Conservation (phyloP, 2,888 invertebrate species). For the Carabus problematicus region DNA sequence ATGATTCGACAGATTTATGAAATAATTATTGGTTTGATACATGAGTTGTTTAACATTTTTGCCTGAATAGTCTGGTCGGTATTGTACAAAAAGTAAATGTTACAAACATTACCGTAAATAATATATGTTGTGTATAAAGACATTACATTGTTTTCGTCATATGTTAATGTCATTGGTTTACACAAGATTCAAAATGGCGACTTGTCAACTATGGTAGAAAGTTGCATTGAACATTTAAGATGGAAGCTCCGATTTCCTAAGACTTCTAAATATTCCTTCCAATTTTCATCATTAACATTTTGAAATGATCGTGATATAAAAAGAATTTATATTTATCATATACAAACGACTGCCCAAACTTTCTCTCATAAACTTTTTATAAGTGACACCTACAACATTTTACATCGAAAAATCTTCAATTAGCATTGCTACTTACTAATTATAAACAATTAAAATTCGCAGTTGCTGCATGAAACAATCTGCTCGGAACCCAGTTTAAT, state of each 20-base stretch:
- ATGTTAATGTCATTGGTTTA: no score
- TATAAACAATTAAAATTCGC: not conserved
- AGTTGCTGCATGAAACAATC: not conserved
- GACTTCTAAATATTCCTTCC: not conserved
- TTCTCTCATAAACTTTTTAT: not conserved
- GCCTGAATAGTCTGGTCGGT: no score
- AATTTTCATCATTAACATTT: not conserved
- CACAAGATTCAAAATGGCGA: no score
- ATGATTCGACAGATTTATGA: no score
- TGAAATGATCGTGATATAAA: not conserved
- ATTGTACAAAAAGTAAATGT: no score
- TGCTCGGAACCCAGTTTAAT: not conserved
- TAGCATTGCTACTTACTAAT: conserved; percentile 7
- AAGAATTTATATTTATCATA: not conserved
- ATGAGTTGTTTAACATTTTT: no score
- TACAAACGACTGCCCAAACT: not conserved
- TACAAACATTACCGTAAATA: no score
- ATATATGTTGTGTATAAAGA: no score
- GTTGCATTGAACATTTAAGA: no score
- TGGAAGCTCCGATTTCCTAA: not conserved
- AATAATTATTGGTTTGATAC: no score
- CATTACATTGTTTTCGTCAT: no score
- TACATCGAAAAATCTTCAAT: not conserved
- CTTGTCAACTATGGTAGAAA: no score
- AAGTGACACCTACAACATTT: not conserved